A percentile compares a stretch with the other conserved stretches of the same genome.
These are phyloP conservation scores for Sterna hirundo DNA, from an alignment of 2,113 vertebrate genomes.

Conservation along the genomic window DNA sequence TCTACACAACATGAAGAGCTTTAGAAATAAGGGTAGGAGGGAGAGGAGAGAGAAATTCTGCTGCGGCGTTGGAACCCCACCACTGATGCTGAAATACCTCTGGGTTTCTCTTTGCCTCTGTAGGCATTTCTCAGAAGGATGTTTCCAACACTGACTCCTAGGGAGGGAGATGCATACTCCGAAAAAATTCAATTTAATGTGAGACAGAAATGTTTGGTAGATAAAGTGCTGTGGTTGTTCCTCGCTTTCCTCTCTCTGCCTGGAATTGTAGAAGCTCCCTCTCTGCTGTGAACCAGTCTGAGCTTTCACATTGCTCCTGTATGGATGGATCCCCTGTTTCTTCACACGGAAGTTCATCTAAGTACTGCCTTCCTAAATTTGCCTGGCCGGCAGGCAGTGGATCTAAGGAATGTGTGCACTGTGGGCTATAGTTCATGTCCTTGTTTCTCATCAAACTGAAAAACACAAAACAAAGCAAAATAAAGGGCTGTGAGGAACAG, in stretches of 20 bases:
- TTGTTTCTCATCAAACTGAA: not conserved
- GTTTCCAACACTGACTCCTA: not conserved
- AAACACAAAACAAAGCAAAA: not conserved
- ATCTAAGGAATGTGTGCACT: not conserved
- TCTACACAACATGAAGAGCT: not conserved
- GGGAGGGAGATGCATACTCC: not conserved
- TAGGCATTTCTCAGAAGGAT: not conserved
- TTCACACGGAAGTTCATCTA: not conserved
- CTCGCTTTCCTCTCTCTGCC: not conserved
- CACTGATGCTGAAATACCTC: not conserved
- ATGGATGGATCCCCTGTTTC: not conserved
- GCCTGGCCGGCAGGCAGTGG: not conserved
- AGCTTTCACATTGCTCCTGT: not conserved
- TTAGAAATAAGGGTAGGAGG: not conserved
- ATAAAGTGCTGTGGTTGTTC: not conserved
- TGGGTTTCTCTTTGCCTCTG: not conserved
- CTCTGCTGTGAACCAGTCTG: not conserved
- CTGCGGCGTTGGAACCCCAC: not conserved
- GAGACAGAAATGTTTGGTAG: not conserved
- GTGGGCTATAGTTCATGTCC: not conserved
- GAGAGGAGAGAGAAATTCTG: not conserved
- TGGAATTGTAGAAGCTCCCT: not conserved
- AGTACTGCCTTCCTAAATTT: not conserved
- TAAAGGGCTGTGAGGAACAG: not conserved
- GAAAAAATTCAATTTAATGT: constrained; percentile 10